phyloP scores from a whole-genome alignment of 2,113 vertebrate genomes.

The Lota lota region DNA sequence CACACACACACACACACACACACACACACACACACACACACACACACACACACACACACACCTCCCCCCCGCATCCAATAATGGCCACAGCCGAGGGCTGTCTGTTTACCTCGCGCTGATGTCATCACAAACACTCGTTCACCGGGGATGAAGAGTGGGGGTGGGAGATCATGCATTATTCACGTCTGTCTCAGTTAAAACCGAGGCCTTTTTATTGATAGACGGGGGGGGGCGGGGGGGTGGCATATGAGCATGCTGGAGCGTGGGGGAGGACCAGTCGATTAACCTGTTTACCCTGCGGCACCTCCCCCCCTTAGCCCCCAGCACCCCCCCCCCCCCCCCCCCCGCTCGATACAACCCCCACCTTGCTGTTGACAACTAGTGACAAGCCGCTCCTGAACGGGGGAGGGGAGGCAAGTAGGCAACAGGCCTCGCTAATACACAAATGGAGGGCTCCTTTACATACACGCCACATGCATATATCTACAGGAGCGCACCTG shows the following conservation, averaged over 20 bases:
- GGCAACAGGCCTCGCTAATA: slow-evolving; percentile 33
- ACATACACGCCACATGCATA: not conserved
- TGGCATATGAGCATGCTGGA: slow-evolving; percentile 20
- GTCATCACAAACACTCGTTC: slow-evolving; percentile 87
- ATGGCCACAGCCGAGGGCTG: slow-evolving; percentile 50
- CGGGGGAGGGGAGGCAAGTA: slow-evolving; percentile 3
- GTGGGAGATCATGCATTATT: slow-evolving; percentile 81
- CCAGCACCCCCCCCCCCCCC: slow-evolving; percentile 27
- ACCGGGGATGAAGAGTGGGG: slow-evolving; percentile 71
- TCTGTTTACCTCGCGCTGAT: slow-evolving; percentile 83
- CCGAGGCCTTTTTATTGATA: slow-evolving; percentile 81
- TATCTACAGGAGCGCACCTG: no score
- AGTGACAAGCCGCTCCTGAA: slow-evolving; percentile 48
- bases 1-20: not conserved
- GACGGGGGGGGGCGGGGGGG: slow-evolving; percentile 74
- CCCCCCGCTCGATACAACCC: slow-evolving; percentile 8
- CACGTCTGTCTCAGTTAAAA: slow-evolving; percentile 75
- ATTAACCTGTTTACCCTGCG: slow-evolving; percentile 84
- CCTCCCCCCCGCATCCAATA: slow-evolving; percentile 20
- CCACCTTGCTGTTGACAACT: slow-evolving; percentile 45
- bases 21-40: not conserved
- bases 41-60: not conserved
- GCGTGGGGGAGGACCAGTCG: slow-evolving; percentile 81
- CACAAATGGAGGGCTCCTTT: slow-evolving; percentile 43
- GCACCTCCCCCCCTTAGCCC: slow-evolving; percentile 52